Evolutionary conservation across 2,888 invertebrate genomes (phyloP).

Genomic region (Bellardia bayeri): DNA sequence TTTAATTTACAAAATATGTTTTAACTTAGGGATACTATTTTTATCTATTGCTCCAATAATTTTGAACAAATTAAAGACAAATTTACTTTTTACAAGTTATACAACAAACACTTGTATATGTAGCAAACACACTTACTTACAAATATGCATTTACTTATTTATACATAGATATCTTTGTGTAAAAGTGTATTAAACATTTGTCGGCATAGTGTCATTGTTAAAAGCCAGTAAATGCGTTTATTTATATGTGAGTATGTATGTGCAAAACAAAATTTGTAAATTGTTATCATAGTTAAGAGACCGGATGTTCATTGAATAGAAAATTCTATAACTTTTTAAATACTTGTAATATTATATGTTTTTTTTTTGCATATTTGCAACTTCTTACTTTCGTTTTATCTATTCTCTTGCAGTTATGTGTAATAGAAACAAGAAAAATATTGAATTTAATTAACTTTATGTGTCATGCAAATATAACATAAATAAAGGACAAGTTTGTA

Average conservation of each 20-base stretch:
- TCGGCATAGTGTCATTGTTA: not conserved
- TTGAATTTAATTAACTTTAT: conserved; percentile 73
- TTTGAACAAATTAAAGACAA: conserved; percentile 60
- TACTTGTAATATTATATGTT: conserved; percentile 32
- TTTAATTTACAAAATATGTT: not conserved
- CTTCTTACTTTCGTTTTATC: conserved; percentile 13
- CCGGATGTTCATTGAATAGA: conserved; percentile 59
- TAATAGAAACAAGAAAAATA: conserved; percentile 64
- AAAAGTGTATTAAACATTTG: conserved; percentile 1
- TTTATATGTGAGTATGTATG: not conserved
- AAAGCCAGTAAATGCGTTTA: not conserved
- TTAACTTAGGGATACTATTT: not conserved
- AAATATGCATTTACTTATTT: not conserved
- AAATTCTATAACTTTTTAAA: conserved; percentile 45
- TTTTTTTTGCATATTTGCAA: conserved; percentile 25
- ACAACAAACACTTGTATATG: not conserved
- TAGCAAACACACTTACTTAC: not conserved
- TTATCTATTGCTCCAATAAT: not conserved
- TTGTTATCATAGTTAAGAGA: conserved; percentile 56
- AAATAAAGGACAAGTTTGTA: conserved; percentile 47
- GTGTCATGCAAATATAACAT: conserved; percentile 64
- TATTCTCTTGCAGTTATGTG: not conserved
- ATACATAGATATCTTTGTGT: too few relatives aligned
- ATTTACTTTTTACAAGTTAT: conserved; percentile 37
- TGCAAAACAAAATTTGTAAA: conserved; percentile 37